Evolutionary conservation across 2,797 vertebrate species (phyloP).

Genomic region (Moxostoma hubbsi): DNA sequence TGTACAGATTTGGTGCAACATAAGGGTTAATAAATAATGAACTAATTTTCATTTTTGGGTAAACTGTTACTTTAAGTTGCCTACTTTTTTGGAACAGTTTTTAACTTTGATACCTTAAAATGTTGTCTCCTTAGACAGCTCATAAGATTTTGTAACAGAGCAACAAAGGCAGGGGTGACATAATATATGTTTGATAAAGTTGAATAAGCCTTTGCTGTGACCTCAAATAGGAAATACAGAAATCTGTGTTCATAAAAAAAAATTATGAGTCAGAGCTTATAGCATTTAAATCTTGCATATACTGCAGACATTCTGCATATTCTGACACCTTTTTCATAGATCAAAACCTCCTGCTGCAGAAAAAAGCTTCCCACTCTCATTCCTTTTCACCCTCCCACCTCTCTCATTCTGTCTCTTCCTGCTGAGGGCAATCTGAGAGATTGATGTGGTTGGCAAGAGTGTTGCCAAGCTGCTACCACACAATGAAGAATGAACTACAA

Average conservation of each 20-base stretch:
- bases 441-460: conserved; percentile 64
- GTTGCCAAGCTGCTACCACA: conserved; percentile 75
- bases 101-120: too few relatives aligned
- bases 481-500: conserved; percentile 60
- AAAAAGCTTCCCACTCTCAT: conserved; percentile 67
- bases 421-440: conserved; percentile 62
- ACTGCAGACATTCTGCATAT: conserved; percentile 11
- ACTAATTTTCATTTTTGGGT: too few relatives aligned
- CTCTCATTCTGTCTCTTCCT: conserved; percentile 31
- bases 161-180: too few relatives aligned
- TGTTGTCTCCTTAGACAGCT: too few relatives aligned
- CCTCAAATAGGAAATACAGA: conserved; percentile 1
- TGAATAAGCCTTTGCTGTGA: conserved; percentile 38
- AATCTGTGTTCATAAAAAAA: conserved; percentile 60
- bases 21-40: too few relatives aligned
- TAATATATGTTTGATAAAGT: conserved; percentile 41
- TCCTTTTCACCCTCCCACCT: conserved; percentile 16
- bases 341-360: neutral
- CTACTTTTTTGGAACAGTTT: too few relatives aligned
- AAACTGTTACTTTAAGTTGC: too few relatives aligned
- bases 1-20: too few relatives aligned
- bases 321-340: neutral
- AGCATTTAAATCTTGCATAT: conserved; percentile 31
- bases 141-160: too few relatives aligned
- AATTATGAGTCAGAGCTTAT: conserved; percentile 55